Percentiles rank a stretch among this genome's conserved stretches.
phyloP scores from a whole-genome alignment of 2,888 invertebrate species.

The Resseliella maxima region DNA sequence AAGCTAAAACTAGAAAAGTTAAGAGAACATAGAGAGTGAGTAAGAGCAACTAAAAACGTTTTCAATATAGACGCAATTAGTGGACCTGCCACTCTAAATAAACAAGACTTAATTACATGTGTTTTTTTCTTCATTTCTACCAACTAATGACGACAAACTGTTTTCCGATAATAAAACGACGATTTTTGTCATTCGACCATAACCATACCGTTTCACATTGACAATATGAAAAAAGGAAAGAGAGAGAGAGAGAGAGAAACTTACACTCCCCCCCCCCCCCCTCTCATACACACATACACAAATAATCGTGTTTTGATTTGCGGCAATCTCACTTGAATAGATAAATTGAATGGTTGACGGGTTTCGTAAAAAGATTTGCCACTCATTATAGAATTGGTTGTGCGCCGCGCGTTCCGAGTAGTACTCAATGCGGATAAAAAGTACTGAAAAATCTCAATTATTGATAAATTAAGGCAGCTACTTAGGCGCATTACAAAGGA shows the following conservation, averaged over 20 bases:
- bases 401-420: too few relatives aligned
- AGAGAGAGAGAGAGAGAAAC: background rate
- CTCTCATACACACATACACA: too few relatives aligned
- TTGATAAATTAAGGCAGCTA: background rate
- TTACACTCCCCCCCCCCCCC: too few relatives aligned
- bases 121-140: background rate
- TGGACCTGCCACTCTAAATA: background rate
- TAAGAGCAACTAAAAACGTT: too few relatives aligned
- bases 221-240: too few relatives aligned
- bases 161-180: too few relatives aligned
- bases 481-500: background rate
- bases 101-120: background rate
- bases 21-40: too few relatives aligned
- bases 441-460: background rate
- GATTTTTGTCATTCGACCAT: background rate
- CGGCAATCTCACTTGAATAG: background rate
- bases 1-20: too few relatives aligned
- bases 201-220: background rate
- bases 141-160: background rate
- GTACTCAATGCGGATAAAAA: background rate
- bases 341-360: background rate
- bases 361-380: background rate
- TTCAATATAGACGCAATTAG: background rate
- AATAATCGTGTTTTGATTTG: too few relatives aligned
- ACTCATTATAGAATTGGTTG: background rate